Percentiles rank a stretch among this genome's conserved stretches.
These are phyloP conservation scores for Etheostoma cragini DNA, from an alignment of 2,113 vertebrate species.

Conservation along the genomic window DNA sequence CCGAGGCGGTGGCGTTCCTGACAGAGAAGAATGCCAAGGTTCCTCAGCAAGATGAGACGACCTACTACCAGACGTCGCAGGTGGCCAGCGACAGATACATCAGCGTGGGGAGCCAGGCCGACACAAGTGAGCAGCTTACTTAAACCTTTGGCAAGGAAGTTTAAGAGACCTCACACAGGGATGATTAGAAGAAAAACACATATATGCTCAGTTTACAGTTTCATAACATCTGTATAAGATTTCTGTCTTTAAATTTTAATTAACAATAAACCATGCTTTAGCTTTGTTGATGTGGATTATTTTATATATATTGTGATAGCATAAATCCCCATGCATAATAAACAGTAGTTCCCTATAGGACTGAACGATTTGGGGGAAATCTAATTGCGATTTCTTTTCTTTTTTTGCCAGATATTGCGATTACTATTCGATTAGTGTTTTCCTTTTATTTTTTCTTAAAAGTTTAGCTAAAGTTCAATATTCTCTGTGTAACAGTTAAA, in stretches of 20 bases:
- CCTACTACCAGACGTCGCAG: slow-evolving; percentile 95
- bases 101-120: slow-evolving; percentile 98
- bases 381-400: too few relatives aligned
- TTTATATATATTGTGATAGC: not conserved
- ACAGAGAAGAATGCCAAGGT: slow-evolving; percentile 95
- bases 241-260: not conserved
- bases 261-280: not conserved
- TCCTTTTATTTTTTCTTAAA: too few relatives aligned
- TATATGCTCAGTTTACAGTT: not conserved
- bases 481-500: too few relatives aligned
- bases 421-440: too few relatives aligned
- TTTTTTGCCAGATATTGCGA: too few relatives aligned
- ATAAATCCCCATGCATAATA: not conserved
- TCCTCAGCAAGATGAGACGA: slow-evolving; percentile 92
- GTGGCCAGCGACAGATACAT: slow-evolving; percentile 95
- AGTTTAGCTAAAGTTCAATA: too few relatives aligned
- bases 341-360: too few relatives aligned
- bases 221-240: not conserved
- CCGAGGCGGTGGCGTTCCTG: slow-evolving; percentile 93
- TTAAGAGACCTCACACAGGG: not conserved
- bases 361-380: too few relatives aligned
- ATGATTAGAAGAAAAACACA: not conserved
- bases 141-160: not conserved
- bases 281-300: not conserved
- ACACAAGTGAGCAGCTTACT: slow-evolving; percentile 89